Conservation (phyloP, 2,113 vertebrate genomes). For the Pungitius pungitius region DNA sequence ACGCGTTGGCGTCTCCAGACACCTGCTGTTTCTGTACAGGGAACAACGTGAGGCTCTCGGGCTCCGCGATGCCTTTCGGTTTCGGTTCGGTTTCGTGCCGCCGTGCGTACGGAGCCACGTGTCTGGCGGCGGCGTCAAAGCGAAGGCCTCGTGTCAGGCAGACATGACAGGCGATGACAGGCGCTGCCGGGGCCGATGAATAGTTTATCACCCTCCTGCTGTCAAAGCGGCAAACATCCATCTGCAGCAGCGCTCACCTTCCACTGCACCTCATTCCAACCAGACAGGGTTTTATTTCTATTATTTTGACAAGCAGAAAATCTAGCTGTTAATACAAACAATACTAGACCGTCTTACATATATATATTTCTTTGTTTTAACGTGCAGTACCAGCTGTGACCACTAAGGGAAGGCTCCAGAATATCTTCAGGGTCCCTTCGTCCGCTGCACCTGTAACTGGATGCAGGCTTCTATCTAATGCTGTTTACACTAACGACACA, state of each 20-base stretch:
- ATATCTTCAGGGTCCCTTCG: neutral
- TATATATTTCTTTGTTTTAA: neutral
- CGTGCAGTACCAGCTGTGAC: neutral
- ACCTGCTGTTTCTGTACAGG: neutral
- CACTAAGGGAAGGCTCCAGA: neutral
- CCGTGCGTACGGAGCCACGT: neutral
- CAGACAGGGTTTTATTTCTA: too few relatives aligned
- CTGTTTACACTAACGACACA: neutral
- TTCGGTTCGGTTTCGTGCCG: neutral
- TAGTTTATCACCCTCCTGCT: conserved; percentile 56
- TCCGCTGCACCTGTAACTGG: neutral
- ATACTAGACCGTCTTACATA: too few relatives aligned
- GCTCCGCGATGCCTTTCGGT: too few relatives aligned
- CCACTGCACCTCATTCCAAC: conserved; percentile 12
- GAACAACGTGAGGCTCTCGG: neutral
- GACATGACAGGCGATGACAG: conserved; percentile 30
- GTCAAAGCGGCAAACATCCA: conserved; percentile 55
- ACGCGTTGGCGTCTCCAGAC: neutral
- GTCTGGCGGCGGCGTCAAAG: neutral
- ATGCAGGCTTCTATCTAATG: neutral
- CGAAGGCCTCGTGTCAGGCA: conserved; percentile 20
- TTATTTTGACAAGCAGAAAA: neutral
- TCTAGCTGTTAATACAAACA: neutral
- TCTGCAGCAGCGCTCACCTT: conserved; percentile 20
- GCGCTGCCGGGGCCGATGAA: conserved; percentile 40